Conservation (phyloP, 2,797 vertebrate species). For the Sebastes hopkinsi region DNA sequence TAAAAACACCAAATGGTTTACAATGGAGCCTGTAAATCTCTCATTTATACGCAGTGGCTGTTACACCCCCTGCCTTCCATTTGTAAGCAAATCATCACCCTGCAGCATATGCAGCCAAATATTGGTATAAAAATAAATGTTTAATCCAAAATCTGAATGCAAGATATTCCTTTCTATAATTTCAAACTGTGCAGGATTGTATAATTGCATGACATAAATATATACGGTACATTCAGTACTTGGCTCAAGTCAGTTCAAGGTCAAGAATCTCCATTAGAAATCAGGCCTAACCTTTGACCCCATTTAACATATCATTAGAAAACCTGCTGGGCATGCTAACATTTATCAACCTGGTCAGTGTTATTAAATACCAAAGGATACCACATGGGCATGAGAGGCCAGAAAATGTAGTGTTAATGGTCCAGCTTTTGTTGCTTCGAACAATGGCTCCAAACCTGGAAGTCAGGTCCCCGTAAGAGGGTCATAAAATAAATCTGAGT, state of each 20-base stretch:
- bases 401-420: background rate
- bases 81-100: background rate
- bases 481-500: background rate
- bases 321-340: background rate
- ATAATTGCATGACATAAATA: background rate
- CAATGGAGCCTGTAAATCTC: background rate
- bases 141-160: background rate
- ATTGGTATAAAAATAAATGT: background rate
- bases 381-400: background rate
- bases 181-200: background rate
- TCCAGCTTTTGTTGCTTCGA: background rate
- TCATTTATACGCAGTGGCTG: background rate
- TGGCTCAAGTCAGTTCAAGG: background rate
- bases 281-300: background rate
- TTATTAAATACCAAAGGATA: background rate
- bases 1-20: background rate
- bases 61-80: background rate
- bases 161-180: background rate
- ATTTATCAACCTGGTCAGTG: background rate
- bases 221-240: background rate
- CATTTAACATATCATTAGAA: background rate
- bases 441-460: background rate
- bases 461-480: accelerated
- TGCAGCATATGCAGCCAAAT: background rate
- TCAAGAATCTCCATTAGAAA: background rate